A percentile compares a stretch with the other conserved stretches of the same genome.
These are phyloP conservation scores for Sturnus vulgaris DNA, from an alignment of 2,113 vertebrate genomes.

Conservation along the genomic window DNA sequence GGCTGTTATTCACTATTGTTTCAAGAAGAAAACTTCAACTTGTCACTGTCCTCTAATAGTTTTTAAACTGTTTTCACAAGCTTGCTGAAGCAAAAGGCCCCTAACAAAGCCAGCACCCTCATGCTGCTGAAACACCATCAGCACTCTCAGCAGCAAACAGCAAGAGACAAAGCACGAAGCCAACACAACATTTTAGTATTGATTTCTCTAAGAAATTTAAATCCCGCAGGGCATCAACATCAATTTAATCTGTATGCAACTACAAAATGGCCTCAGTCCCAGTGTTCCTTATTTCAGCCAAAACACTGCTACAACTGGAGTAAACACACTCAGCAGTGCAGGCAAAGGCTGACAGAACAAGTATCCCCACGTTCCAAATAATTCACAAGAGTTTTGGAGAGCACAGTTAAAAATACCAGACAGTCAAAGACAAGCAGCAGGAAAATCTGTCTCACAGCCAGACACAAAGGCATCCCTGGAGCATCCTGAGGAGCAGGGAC, in stretches of 20 bases:
- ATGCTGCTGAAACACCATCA: constrained; percentile 1
- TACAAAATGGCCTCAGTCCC: constrained; percentile 49
- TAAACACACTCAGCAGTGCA: not conserved
- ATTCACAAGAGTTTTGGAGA: not conserved
- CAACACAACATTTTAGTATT: constrained; percentile 59
- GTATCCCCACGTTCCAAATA: fast-evolving
- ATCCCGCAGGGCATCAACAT: constrained; percentile 52
- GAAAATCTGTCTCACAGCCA: not conserved
- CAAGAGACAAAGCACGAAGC: constrained; percentile 36
- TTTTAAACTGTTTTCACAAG: not conserved
- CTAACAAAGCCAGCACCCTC: not conserved
- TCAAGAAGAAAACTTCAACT: not conserved
- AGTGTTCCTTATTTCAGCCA: constrained; percentile 21
- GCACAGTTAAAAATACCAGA: not conserved
- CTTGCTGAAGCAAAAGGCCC: not conserved
- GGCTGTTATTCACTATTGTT: not conserved
- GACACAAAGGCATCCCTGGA: not conserved
- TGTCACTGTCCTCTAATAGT: not conserved
- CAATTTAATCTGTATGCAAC: constrained; percentile 63
- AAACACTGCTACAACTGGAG: not conserved
- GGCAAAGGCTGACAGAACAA: not conserved
- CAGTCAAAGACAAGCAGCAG: not conserved
- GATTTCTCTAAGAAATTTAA: constrained; percentile 66
- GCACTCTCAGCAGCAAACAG: constrained; percentile 24
- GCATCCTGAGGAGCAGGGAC: not conserved